Evolutionary conservation across 2,113 vertebrate genomes (phyloP), one percentile per base, ranked within the genome.

Genomic region (Pardalotus punctatus): DNA sequence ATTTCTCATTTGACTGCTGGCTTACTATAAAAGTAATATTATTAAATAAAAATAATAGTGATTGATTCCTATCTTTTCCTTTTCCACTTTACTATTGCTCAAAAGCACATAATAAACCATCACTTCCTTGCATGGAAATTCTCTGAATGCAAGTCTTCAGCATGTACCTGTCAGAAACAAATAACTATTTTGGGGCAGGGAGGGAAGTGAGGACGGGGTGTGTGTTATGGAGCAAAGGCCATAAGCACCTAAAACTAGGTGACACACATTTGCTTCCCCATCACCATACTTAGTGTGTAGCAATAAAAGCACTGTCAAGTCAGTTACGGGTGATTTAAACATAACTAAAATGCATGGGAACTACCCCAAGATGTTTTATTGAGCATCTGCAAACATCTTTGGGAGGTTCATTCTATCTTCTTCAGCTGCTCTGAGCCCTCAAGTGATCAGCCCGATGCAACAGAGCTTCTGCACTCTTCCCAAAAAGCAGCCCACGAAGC

Each of bases 31-130:
- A 87, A 85, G 9, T 51, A 73, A 70, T 88, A 92, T 20, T 27
- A 29, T 86, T 80, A 25, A 83, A 81, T 94, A 90, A 94, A 94
- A 94, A 36, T 24, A 69, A 33, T 33, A 73, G 48, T 35, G 23
- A 62, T 23, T 72, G 9, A 67, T 76, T 79, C 23, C 3, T 78
- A 4, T 60, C 1, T 62, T 88, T 58, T 81, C 10, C 6, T 72
- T 65, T 86, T 62, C 88, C 24, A 58, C 7, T 74, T 71, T 18
- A 65, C 38, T 87, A 19, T 71, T 74, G 43, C 56, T 86, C 19
- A 90, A 53, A 88, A 94, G 27, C 16, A 90, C 2, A 5, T 13
- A 38, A 73, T 40, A 65, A 60, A 62, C 17, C 24, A 56, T 16
- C 14, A 64, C 18, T 3, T 67, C 53, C 48, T 38, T n/a, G 25